These are phyloP conservation scores for Xiphorhynchus erythropygius DNA, from an alignment of 2,797 vertebrate species.

Conservation along the genomic window DNA sequence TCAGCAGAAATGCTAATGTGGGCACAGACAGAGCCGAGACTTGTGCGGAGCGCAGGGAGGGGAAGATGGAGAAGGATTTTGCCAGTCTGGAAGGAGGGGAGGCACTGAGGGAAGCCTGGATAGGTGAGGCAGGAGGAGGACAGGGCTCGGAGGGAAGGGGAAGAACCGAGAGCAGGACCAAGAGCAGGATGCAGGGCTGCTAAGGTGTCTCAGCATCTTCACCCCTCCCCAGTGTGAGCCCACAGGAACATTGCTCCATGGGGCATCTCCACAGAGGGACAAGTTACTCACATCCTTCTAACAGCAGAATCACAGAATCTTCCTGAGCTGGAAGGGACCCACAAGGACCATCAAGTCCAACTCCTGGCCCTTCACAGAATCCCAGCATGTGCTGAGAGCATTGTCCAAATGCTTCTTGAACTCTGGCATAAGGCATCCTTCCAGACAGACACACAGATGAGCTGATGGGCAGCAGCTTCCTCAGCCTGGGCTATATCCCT, in stretches of 20 bases:
- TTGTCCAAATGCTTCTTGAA: not conserved
- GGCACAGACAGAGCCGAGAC: constrained; percentile 59
- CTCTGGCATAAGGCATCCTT: not conserved
- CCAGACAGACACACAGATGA: not conserved
- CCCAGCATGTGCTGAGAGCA: not conserved
- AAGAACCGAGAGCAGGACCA: not conserved
- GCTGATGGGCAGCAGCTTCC: not conserved
- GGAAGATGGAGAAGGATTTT: not conserved
- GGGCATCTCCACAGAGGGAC: not conserved
- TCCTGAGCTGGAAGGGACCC: not conserved
- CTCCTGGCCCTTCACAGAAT: not conserved
- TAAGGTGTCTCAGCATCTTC: not conserved
- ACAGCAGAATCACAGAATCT: not conserved
- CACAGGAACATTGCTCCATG: not conserved
- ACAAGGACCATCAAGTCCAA: not conserved
- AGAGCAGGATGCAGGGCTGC: not conserved
- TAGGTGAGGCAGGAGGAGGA: not conserved
- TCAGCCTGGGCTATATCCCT: not conserved
- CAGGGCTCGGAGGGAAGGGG: not conserved
- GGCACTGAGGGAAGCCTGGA: not conserved
- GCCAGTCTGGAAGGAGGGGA: not conserved
- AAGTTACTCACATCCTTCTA: not conserved
- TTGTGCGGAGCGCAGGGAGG: not conserved
- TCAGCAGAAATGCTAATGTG: constrained; percentile 83
- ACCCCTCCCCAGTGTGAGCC: not conserved